phyloP scores from a whole-genome alignment of 2,888 invertebrate genomes.

The Macaria liturata region DNA sequence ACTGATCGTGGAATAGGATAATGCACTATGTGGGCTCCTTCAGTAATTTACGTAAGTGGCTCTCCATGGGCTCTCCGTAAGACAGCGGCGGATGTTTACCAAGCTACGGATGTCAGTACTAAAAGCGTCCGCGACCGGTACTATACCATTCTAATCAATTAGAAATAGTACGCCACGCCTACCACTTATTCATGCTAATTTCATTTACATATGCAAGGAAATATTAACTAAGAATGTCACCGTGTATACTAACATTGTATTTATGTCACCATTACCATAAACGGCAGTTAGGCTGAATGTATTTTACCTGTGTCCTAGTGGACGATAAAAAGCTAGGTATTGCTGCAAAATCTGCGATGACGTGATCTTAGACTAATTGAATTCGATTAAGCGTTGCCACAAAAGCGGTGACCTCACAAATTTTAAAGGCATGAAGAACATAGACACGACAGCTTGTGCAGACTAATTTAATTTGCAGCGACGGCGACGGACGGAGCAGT shows the following conservation, averaged over 20 bases:
- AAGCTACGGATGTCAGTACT: slow-evolving; percentile 23
- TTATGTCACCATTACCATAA: slow-evolving; percentile 15
- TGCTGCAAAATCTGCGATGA: slow-evolving; percentile 2
- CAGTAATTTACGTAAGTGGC: slow-evolving; percentile 25
- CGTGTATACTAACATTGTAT: slow-evolving; percentile 10
- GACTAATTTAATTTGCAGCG: slow-evolving; percentile 49
- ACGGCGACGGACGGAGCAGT: slow-evolving; percentile 36
- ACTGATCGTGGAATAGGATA: slow-evolving; percentile 16
- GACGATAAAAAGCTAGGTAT: slow-evolving; percentile 7
- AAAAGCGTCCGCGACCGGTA: slow-evolving; percentile 26
- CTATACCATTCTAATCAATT: slow-evolving; percentile 23
- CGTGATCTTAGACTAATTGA: slow-evolving; percentile 19
- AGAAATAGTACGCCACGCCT: slow-evolving; percentile 20
- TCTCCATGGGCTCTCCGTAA: slow-evolving; percentile 19
- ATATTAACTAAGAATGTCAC: slow-evolving; percentile 12
- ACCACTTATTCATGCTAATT: slow-evolving; percentile 22
- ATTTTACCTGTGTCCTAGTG: slow-evolving; percentile 4
- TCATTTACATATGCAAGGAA: slow-evolving; percentile 17
- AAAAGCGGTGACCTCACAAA: slow-evolving; percentile 20
- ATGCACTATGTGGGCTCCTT: slow-evolving; percentile 22
- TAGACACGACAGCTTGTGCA: slow-evolving; percentile 24
- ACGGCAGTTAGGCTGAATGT: slow-evolving; percentile 6
- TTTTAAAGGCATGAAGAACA: slow-evolving; percentile 38
- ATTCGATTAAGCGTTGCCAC: slow-evolving; percentile 20
- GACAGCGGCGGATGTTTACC: slow-evolving; percentile 29